phyloP scores from a whole-genome alignment of 2,113 vertebrate species.

The Ellobius talpinus region DNA sequence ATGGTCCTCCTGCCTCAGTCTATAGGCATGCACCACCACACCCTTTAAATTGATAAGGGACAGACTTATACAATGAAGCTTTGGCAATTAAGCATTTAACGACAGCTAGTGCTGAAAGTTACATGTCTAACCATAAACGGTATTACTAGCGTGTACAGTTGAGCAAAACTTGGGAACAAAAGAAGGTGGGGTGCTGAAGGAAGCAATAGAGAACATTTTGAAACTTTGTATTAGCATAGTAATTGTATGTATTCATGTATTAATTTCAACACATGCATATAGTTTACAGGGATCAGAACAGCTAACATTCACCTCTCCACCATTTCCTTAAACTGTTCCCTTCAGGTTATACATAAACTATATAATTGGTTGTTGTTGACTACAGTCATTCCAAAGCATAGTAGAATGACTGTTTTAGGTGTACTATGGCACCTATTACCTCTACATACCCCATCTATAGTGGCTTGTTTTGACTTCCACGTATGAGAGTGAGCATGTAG shows the following conservation, averaged over 20 bases:
- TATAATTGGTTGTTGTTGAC: neutral
- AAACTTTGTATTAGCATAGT: neutral
- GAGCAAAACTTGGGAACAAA: neutral
- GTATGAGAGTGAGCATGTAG: neutral
- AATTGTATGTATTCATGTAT: neutral
- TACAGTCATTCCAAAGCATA: neutral
- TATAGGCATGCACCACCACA: neutral
- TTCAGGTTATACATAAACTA: neutral
- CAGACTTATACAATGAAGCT: neutral
- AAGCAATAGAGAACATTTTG: neutral
- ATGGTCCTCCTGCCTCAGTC: neutral
- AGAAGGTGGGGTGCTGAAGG: neutral
- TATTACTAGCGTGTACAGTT: neutral
- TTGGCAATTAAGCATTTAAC: neutral
- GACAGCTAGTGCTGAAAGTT: neutral
- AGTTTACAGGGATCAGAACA: neutral
- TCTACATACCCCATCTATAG: neutral
- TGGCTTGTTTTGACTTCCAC: neutral
- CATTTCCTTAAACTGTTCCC: too few relatives aligned
- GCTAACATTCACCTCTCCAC: neutral
- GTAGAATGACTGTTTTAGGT: neutral
- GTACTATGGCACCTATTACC: neutral
- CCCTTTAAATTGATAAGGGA: constrained; percentile 23
- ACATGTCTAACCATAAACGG: neutral
- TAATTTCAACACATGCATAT: neutral